Evolutionary conservation across 2,888 invertebrate genomes (phyloP), one percentile per base, ranked within the genome.

Genomic region (Chrysina gloriosa): DNA sequence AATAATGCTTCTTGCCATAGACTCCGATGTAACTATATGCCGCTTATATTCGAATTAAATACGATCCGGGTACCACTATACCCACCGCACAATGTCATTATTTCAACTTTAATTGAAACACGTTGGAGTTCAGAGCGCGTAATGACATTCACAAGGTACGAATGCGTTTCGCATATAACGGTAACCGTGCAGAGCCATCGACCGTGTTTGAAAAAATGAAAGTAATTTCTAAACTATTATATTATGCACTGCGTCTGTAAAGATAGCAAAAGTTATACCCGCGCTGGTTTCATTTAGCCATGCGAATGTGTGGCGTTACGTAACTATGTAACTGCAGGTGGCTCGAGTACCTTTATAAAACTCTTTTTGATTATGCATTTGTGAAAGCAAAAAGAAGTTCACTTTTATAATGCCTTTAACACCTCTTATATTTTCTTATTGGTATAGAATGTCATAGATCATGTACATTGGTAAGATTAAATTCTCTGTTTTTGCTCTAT

Each of bases 141-240:
- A 23, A 27, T 27, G 52, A 65, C 42, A 27, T 54, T 54, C 54
- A 14, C 31, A 56, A 54, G 21, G 42, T 45, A 56, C 47, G 56
- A 65, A 65, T 56, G 54, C 45, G 56, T 65, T 65, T 42, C 56
- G 19, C 29, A 50, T 65, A 36, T 56, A 65, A 58, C 58, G 58
- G 58, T 58, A 23, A 39, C 11, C 58, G 25, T 39, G 39, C 39
- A 39, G 39, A 58, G 25, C 58, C 25, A 25, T 58, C 39, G 42
- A 25, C 25, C 19, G 42, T 36, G 58, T 39, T 58, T 23, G 58
- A 39, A 58, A 58, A 58, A 58, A 39, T 58, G 58, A 58, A 58
- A 58, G 58, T 58, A 58, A 58, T 58, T 58, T 58, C 58, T 58
- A 25, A 23, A 39, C 39, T 36, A 58, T 58, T 58, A 58, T 39